phyloP scores from a whole-genome alignment of 1,140 invertebrate genomes.

The Chrysopa pallens region DNA sequence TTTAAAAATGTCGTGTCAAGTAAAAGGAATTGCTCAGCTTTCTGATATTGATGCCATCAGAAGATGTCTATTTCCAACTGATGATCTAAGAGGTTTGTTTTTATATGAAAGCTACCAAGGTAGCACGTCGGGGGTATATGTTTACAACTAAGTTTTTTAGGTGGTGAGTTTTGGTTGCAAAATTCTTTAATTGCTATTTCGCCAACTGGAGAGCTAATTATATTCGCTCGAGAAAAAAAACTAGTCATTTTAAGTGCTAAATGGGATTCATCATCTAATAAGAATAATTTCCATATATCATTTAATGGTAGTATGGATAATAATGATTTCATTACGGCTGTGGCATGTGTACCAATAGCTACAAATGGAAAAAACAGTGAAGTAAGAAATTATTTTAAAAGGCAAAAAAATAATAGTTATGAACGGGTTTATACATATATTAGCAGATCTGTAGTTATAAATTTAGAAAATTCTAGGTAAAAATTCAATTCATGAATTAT shows the following conservation, averaged over 20 bases:
- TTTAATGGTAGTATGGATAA: constrained; percentile 33
- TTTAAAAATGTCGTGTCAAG: constrained; percentile 41
- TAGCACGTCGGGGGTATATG: constrained; percentile 4
- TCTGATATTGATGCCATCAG: constrained; percentile 37
- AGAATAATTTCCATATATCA: constrained; percentile 27
- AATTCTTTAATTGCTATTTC: constrained; percentile 51
- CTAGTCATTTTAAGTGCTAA: constrained; percentile 45
- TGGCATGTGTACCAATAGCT: constrained; percentile 31
- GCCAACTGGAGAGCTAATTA: constrained; percentile 50
- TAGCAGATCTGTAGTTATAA: too few species aligned
- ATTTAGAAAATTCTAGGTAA: too few species aligned
- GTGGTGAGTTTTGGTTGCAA: constrained; percentile 47
- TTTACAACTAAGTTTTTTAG: constrained; percentile 21
- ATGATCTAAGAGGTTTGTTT: constrained; percentile 23
- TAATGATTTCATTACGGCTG: constrained; percentile 26
- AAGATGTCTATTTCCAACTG: constrained; percentile 31
- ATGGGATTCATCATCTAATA: constrained; percentile 30
- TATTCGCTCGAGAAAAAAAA: constrained; percentile 42
- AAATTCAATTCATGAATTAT: too few species aligned
- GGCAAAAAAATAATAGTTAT: too few species aligned
- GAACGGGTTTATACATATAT: too few species aligned
- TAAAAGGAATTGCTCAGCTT: constrained; percentile 45
- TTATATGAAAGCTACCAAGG: constrained; percentile 5
- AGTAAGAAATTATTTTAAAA: constrained; percentile 4
- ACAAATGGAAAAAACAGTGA: constrained; percentile 17